phyloP scores from a whole-genome alignment of 2,113 vertebrate species.

The Mesembrinibis cayennensis region DNA sequence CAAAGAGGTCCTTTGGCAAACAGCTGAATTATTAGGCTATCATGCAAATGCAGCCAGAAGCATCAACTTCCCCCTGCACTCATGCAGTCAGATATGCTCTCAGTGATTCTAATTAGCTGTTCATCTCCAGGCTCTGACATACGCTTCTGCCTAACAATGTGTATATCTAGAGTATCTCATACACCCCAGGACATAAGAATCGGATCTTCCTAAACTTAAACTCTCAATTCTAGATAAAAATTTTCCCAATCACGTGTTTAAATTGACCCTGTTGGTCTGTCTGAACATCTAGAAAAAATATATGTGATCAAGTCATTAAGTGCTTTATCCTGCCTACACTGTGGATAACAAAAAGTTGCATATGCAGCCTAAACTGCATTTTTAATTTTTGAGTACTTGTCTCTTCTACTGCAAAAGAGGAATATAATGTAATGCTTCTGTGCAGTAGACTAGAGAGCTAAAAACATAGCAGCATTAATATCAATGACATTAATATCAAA shows the following conservation, averaged over 20 bases:
- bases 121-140: not conserved
- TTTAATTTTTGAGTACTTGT: not conserved
- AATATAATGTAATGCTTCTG: not conserved
- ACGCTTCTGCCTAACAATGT: not conserved
- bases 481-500: not conserved
- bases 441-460: not conserved
- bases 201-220: not conserved
- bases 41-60: not conserved
- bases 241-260: not conserved
- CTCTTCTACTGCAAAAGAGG: not conserved
- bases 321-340: not conserved
- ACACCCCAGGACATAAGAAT: not conserved
- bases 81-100: not conserved
- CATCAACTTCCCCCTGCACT: not conserved
- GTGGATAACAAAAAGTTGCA: not conserved
- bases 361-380: not conserved
- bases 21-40: not conserved
- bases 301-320: not conserved
- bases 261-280: not conserved
- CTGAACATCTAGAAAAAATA: not conserved
- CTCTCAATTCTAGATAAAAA: not conserved
- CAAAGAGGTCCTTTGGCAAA: constrained; percentile 27
- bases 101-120: not conserved
- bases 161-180: not conserved
- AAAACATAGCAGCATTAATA: not conserved